phyloP scores from a whole-genome alignment of 1,140 invertebrate genomes.

The Drosophila littoralis region DNA sequence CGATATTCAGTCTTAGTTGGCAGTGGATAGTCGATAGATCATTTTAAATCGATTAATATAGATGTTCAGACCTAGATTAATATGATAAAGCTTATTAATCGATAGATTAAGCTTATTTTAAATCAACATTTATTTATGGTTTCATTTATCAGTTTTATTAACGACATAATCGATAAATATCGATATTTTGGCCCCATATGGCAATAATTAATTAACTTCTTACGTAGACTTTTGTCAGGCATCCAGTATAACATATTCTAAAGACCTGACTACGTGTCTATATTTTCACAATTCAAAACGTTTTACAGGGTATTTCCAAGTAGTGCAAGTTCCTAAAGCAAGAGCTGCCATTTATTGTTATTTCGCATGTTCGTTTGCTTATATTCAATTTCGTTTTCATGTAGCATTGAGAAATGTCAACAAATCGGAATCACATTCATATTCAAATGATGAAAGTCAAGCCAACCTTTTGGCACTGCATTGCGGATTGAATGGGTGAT shows the following conservation, averaged over 20 bases:
- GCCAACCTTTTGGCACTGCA: conserved; percentile 12
- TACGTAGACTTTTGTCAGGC: too few relatives aligned
- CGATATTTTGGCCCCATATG: too few relatives aligned
- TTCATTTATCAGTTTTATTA: too few relatives aligned
- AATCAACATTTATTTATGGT: too few relatives aligned
- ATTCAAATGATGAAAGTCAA: conserved; percentile 37
- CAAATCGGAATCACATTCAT: conserved; percentile 26
- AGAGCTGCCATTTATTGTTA: conserved; percentile 3
- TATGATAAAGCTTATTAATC: too few relatives aligned
- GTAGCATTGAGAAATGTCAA: conserved; percentile 26
- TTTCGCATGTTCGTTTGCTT: conserved; percentile 33
- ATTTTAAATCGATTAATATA: not conserved
- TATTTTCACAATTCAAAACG: too few relatives aligned
- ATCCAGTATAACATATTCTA: too few relatives aligned
- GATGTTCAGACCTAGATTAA: not conserved
- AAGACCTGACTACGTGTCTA: too few relatives aligned
- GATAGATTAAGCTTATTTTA: too few relatives aligned
- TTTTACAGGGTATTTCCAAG: not conserved
- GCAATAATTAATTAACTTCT: too few relatives aligned
- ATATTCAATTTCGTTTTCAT: conserved; percentile 39
- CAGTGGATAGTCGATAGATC: too few relatives aligned
- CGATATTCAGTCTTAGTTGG: not conserved
- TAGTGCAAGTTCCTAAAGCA: not conserved
- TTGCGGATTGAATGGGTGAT: conserved; percentile 1
- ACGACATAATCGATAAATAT: too few relatives aligned